Percentiles rank a stretch among this genome's conserved stretches.
Conservation (phyloP, 2,888 invertebrate genomes). For the Falcaria lacertinaria region DNA sequence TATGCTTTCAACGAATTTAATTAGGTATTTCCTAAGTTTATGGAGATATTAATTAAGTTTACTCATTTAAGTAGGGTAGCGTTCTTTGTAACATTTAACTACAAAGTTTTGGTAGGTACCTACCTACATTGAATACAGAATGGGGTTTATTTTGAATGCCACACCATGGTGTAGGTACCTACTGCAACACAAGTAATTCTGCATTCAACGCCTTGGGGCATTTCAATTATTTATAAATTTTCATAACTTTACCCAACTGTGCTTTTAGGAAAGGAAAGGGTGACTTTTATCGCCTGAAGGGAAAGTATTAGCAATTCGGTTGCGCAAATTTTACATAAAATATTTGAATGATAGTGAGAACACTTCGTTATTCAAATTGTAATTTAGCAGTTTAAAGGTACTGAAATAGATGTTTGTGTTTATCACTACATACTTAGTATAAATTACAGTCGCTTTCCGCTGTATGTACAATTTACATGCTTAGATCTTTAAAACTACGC, state of each 20-base stretch:
- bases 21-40: constrained; percentile 46
- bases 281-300: constrained; percentile 30
- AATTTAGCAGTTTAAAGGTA: no score
- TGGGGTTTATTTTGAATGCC: constrained; percentile 29
- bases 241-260: constrained; percentile 28
- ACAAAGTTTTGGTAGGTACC: no score
- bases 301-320: constrained; percentile 27
- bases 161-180: background rate
- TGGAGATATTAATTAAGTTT: constrained; percentile 59
- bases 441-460: no score
- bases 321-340: constrained; percentile 13
- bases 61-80: constrained; percentile 38
- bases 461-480: no score
- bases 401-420: no score
- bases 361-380: no score
- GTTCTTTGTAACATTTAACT: constrained; percentile 42
- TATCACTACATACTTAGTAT: no score
- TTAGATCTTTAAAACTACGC: no score
- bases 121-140: constrained; percentile 33
- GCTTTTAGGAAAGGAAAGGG: constrained; percentile 23
- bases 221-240: constrained; percentile 45
- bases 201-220: constrained; percentile 32
- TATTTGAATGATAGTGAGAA: no score
- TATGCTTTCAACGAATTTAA: constrained; percentile 52
- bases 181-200: constrained; percentile 16